Evolutionary conservation across 2,113 vertebrate genomes (phyloP).

Genomic region (Coreoperca whiteheadi): DNA sequence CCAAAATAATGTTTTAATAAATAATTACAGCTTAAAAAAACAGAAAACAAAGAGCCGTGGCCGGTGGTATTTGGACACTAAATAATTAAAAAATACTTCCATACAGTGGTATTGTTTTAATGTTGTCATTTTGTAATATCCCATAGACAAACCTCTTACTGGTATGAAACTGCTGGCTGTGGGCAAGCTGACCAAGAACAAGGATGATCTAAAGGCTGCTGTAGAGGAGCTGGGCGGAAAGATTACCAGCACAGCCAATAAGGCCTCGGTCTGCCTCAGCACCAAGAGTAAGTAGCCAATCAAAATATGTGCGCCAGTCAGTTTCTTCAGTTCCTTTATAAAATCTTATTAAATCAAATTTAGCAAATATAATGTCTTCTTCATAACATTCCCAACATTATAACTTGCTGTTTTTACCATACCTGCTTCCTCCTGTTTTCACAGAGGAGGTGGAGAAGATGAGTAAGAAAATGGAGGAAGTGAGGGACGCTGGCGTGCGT

Average conservation of each 20-base stretch:
- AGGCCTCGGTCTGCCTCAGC: constrained; percentile 93
- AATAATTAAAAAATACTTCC: not conserved
- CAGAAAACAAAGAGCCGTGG: not conserved
- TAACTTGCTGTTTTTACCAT: not conserved
- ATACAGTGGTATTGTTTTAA: not conserved
- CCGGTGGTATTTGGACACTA: not conserved
- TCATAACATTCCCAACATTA: not conserved
- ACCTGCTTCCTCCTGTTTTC: not conserved
- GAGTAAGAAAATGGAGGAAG: constrained; percentile 98
- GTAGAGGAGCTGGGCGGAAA: constrained; percentile 95
- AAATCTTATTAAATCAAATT: not conserved
- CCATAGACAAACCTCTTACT: constrained; percentile 90
- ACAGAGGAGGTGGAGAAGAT: constrained; percentile 98
- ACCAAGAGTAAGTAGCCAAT: constrained; percentile 88
- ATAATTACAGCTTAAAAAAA: not conserved
- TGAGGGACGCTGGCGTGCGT: constrained; percentile 88
- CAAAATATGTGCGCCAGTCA: not conserved
- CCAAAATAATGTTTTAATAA: not conserved
- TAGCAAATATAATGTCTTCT: not conserved
- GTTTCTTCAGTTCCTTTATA: not conserved
- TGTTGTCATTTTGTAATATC: not conserved
- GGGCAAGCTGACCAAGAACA: constrained; percentile 93
- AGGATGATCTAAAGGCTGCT: constrained; percentile 90
- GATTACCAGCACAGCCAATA: constrained; percentile 87
- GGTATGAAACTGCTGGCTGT: constrained; percentile 91